Conservation (phyloP, 2,888 invertebrate species). For the Lapara coniferarum region DNA sequence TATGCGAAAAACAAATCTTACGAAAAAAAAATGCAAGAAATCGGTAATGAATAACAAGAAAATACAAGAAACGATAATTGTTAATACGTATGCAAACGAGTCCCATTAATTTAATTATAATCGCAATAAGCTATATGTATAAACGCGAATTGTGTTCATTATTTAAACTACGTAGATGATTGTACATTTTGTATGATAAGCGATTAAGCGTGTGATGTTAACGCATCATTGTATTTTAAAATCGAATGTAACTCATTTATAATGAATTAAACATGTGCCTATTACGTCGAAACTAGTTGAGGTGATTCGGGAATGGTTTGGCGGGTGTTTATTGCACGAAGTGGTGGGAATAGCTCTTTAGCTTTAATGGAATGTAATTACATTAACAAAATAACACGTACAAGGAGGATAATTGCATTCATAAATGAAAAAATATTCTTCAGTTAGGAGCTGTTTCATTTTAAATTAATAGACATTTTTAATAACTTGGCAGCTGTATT, state of each 20-base stretch:
- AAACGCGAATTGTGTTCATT: conserved; percentile 73
- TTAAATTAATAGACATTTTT: too few relatives aligned
- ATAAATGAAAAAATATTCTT: too few relatives aligned
- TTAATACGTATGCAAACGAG: not conserved
- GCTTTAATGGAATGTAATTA: too few relatives aligned
- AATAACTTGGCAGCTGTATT: too few relatives aligned
- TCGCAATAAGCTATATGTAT: conserved; percentile 33
- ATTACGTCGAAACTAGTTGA: conserved; percentile 36
- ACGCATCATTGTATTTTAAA: conserved; percentile 34
- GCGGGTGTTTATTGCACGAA: not conserved
- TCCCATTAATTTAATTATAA: conserved; percentile 35
- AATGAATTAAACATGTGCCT: conserved; percentile 44
- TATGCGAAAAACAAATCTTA: not conserved
- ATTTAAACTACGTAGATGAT: conserved; percentile 62
- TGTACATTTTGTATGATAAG: conserved; percentile 70
- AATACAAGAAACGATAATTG: not conserved
- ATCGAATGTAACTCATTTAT: conserved; percentile 30
- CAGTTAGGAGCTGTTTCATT: too few relatives aligned
- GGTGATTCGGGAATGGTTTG: conserved; percentile 2
- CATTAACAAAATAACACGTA: too few relatives aligned
- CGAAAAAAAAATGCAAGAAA: not conserved
- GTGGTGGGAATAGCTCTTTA: too few relatives aligned
- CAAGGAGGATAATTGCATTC: too few relatives aligned
- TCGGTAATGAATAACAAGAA: not conserved
- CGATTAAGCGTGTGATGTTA: conserved; percentile 41